Evolutionary conservation across 2,113 vertebrate genomes (phyloP).

Genomic region (Peromyscus californicus): DNA sequence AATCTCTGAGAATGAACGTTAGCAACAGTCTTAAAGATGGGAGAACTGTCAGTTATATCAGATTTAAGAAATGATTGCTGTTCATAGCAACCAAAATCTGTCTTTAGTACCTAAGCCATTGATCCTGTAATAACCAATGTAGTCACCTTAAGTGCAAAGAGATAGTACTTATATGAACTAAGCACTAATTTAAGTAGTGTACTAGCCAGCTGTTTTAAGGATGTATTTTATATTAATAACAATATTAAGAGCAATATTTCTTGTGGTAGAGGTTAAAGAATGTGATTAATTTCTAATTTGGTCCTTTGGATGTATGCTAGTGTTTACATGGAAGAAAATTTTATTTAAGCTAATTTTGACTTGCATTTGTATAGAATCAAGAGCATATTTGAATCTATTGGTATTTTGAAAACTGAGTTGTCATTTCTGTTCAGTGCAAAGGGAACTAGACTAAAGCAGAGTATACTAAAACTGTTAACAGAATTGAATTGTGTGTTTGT

Average conservation of each 20-base stretch:
- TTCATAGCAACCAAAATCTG: conserved; percentile 48
- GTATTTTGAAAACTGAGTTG: conserved; percentile 67
- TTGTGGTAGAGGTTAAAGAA: conserved; percentile 39
- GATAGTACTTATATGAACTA: conserved; percentile 2
- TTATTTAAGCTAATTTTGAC: conserved; percentile 62
- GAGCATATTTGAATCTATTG: conserved; percentile 31
- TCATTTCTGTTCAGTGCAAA: conserved; percentile 58
- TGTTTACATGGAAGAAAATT: conserved; percentile 43
- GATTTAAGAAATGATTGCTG: conserved; percentile 70
- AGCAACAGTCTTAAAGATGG: conserved; percentile 62
- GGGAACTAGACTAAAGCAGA: conserved; percentile 39
- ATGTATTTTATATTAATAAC: not conserved
- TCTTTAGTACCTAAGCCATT: conserved; percentile 40
- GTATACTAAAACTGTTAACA: conserved; percentile 51
- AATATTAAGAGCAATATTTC: conserved; percentile 31
- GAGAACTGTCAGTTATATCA: conserved; percentile 56
- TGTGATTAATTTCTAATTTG: conserved; percentile 59
- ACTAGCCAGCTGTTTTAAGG: conserved; percentile 28
- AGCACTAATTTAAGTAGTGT: conserved; percentile 49
- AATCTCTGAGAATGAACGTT: conserved; percentile 64
- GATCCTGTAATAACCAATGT: conserved; percentile 41
- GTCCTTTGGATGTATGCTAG: conserved; percentile 39
- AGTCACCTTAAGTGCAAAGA: conserved; percentile 48
- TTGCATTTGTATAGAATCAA: conserved; percentile 59
- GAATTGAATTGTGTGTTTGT: conserved; percentile 21